Base-by-base conservation (phyloP, 1,140 invertebrate genomes). In the Brachionus asplanchnoidis region DNA sequence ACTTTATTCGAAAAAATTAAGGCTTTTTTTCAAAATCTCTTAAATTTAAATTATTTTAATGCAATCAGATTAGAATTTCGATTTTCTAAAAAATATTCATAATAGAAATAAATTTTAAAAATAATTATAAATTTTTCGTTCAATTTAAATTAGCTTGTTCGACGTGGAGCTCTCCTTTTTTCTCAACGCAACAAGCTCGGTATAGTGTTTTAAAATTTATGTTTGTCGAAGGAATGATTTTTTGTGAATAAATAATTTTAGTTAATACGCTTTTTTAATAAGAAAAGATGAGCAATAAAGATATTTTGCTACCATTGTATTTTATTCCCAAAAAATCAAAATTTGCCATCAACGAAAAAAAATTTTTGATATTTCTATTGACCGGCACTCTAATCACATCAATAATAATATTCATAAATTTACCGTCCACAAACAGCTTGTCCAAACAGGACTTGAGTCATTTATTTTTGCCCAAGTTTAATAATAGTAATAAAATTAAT, bases 261-360 rank as follows among this genome's bases (percentile, higher is more conserved):
- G 53, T 9, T 60, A 9, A 23, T 60, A 23, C 53, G 17, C 17
- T 3, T 60, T 60, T 23, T 60, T 20, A 9, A 20, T 9, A 32
- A 68, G 26, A 68, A 68, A 68, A 68, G 66, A 82, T 82, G 79
- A 82, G 28, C 53, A 44, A 32, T 65, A 60, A 68, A 36, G 32
- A 65, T 44, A n/a, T 9, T 26, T 9, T 82, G n/a, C 23, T 82
- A 23, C 79, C 79, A 20, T 23, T 82, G 23, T 65, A 65, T 17
- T 46, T 44, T 46, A 42, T 68, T 65, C 79, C 50, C 8, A 40
- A 44, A 60, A 32, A 82, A 68, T 20, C 53, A 42, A 60, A 40
- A 44, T 68, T 65, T 44, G 5, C 7, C 6, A 65, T 82, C 28
- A 82, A 82, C 79, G 79, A 82, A 60, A 82, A 68, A 82, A 60